phyloP scores from a whole-genome alignment of 2,797 vertebrate species.

The Benthosema pterotum region DNA sequence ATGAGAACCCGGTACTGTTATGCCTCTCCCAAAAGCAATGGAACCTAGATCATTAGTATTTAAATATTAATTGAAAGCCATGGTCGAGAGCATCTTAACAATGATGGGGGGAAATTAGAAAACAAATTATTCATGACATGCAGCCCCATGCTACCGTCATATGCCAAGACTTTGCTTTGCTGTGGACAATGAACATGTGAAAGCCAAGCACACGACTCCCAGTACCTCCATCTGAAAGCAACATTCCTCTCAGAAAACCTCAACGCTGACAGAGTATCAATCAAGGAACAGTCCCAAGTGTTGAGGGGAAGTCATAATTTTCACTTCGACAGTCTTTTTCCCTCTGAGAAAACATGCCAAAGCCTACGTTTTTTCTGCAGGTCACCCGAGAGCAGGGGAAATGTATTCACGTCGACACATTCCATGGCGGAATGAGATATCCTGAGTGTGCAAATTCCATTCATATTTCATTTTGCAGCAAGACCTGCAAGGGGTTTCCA shows the following conservation, averaged over 20 bases:
- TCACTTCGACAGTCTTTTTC: constrained; percentile 20
- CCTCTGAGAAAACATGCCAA: constrained; percentile 42
- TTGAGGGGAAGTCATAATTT: constrained; percentile 39
- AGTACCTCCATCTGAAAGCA: not conserved
- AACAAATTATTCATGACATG: constrained; percentile 49
- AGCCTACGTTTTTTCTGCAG: constrained; percentile 33
- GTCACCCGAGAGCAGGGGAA: constrained; percentile 61
- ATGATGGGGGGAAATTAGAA: constrained; percentile 39
- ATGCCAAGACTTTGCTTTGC: not conserved
- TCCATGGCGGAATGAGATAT: constrained; percentile 68
- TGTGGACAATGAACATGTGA: constrained; percentile 5
- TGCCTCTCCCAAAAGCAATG: constrained; percentile 7
- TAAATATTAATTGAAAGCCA: constrained; percentile 60
- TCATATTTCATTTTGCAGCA: constrained; percentile 70
- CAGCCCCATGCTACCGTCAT: not conserved
- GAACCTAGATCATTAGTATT: constrained; percentile 50
- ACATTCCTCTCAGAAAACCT: constrained; percentile 6
- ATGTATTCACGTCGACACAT: constrained; percentile 66
- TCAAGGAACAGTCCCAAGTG: constrained; percentile 51
- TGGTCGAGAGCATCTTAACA: constrained; percentile 43
- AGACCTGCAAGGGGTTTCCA: constrained; percentile 53
- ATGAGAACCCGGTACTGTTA: constrained; percentile 20
- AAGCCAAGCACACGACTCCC: constrained; percentile 7
- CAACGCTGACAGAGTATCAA: constrained; percentile 48
- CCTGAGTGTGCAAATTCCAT: constrained; percentile 78